phyloP scores from a whole-genome alignment of 1,140 invertebrate genomes.

The Drosophila tropicalis region DNA sequence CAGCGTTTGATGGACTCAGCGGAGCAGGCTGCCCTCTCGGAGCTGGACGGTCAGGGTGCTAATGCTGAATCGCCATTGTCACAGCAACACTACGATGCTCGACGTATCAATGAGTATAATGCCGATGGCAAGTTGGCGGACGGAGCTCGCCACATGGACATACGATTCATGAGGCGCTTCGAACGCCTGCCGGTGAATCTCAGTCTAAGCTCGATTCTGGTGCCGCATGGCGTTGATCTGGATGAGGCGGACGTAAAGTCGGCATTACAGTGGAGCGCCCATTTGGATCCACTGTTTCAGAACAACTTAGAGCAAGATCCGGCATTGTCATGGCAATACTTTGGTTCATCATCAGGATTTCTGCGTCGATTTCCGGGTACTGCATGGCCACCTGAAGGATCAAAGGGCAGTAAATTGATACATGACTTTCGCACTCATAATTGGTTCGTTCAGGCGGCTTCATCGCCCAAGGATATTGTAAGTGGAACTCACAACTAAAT shows the following conservation, averaged over 20 bases:
- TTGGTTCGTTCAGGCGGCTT: conserved; percentile 98
- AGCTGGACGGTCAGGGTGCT: conserved; percentile 77
- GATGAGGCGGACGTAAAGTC: conserved; percentile 91
- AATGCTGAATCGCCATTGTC: conserved; percentile 41
- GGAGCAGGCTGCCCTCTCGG: conserved; percentile 91
- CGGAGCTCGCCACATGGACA: conserved; percentile 87
- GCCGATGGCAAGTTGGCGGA: conserved; percentile 88
- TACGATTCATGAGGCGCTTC: conserved; percentile 90
- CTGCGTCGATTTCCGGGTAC: conserved; percentile 96
- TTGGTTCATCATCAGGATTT: conserved; percentile 96
- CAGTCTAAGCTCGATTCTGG: conserved; percentile 93
- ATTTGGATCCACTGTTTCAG: conserved; percentile 94
- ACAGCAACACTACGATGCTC: conserved; percentile 88
- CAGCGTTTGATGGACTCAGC: conserved; percentile 94
- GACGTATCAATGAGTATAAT: conserved; percentile 88
- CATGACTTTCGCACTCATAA: conserved; percentile 94
- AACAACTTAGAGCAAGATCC: conserved; percentile 97
- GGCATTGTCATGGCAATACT: conserved; percentile 97
- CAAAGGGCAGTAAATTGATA: conserved; percentile 87
- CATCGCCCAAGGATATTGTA: conserved; percentile 96
- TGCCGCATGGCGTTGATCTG: conserved; percentile 91
- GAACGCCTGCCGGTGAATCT: conserved; percentile 93
- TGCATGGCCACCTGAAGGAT: conserved; percentile 89
- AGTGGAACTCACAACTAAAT: conserved; percentile 11
- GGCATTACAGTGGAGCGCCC: conserved; percentile 96